Evolutionary conservation across 2,797 vertebrate genomes (phyloP).

Genomic region (Podargus strigoides): DNA sequence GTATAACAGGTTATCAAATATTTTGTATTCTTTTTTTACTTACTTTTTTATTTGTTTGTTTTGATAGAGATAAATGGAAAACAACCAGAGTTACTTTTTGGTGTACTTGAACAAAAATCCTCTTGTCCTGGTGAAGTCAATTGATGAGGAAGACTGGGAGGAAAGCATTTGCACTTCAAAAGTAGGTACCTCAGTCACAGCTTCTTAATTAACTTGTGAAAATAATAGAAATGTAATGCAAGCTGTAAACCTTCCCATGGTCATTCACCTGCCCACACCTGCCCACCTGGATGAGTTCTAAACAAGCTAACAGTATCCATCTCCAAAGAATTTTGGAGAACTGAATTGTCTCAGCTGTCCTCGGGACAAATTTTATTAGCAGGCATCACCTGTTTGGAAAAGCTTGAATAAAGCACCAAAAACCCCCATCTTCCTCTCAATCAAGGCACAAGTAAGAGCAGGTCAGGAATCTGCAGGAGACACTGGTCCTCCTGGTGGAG

Average conservation of each 20-base stretch:
- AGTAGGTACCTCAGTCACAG: not conserved
- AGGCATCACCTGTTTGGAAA: not conserved
- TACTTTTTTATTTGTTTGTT: not conserved
- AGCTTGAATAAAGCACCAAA: accelerated
- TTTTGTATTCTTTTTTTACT: not conserved
- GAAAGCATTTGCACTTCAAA: not conserved
- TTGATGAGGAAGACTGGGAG: not conserved
- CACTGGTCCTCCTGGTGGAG: not conserved
- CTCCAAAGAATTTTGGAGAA: not conserved
- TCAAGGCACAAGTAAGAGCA: not conserved
- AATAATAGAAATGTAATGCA: not conserved
- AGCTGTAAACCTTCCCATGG: not conserved
- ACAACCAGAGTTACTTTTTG: not conserved
- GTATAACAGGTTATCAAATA: not conserved
- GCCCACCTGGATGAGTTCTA: not conserved
- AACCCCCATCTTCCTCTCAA: not conserved
- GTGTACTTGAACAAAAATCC: not conserved
- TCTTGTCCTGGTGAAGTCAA: not conserved
- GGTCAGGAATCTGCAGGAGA: not conserved
- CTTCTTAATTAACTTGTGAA: not conserved
- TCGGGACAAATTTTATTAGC: not conserved
- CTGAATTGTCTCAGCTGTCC: not conserved
- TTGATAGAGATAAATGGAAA: not conserved
- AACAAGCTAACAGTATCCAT: not conserved
- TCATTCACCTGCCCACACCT: not conserved